Base-by-base conservation (phyloP, 2,113 vertebrate species). In the Camelus bactrianus region DNA sequence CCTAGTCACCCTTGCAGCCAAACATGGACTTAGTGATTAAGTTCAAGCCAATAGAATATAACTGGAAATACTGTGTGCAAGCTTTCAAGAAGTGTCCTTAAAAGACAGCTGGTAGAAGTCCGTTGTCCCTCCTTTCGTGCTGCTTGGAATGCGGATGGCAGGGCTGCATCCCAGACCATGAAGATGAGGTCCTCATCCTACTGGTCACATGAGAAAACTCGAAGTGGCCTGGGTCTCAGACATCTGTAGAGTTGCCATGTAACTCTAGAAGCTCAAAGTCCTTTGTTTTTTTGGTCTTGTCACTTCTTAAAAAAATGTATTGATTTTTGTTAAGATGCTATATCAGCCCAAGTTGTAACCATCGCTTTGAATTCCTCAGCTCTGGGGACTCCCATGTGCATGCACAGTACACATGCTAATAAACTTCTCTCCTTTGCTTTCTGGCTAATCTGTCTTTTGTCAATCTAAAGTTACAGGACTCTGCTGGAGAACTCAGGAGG, bases 141-240 rank as follows among this genome's bases (percentile, higher is more conserved):
- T 3, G 8, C 58, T 69, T 56, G 24, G 24, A 60, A 48, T 16
- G 0, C 17, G 46, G 8, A 38, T 64, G 28, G n/a, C 2, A 4
- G 62, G 52, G 17, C 48, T 95, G 20, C 13, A 65, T 48, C 28
- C 54, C n/a, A 19, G 11, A 19, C 28, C 28, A n/a, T 28, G 26
- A 35, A n/a, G 48, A 24, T 26, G 6, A 92, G 16, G 35, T 35
- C 22, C 26, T 77, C 38, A 64, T 30, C 24, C 30, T 54, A 3
- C 48, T 35, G 52, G 14, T 76, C 75, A 83, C 62, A 70, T 70
- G 15, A 52, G 48, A 95, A 72, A 91, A 54, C 19, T 56, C 32
- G 35, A 85, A 20, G 42, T 13, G 26, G 9, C 19, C 77, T 80
- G 30, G n/a, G n/a, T 80, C 50, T 42, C 48, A 75, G 48, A 48